These are phyloP conservation scores for Ctenodactylus gundi DNA, from an alignment of 2,113 vertebrate genomes.

Conservation along the genomic window DNA sequence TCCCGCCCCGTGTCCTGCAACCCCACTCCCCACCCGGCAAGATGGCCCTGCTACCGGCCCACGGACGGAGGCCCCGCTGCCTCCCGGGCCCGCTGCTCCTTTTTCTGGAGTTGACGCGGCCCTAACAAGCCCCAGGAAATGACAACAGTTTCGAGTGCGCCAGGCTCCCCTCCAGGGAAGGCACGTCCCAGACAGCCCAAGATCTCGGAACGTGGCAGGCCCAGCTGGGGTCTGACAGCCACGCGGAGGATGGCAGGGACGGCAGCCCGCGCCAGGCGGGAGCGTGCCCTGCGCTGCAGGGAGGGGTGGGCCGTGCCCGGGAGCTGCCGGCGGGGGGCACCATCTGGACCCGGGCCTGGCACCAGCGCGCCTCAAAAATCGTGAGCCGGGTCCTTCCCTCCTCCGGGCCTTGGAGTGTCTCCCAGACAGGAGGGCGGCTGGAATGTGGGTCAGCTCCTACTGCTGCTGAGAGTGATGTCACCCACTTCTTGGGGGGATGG, in stretches of 20 bases:
- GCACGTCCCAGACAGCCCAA: constrained; percentile 49
- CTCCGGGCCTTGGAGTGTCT: constrained; percentile 59
- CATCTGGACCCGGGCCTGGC: constrained; percentile 64
- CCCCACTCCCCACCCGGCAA: background rate
- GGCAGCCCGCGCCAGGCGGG: background rate
- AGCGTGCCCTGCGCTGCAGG: constrained; percentile 15
- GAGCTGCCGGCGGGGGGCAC: constrained; percentile 30
- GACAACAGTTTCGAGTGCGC: constrained; percentile 56
- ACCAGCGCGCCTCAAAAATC: background rate
- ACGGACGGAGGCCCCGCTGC: constrained; percentile 18
- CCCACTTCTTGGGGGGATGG: background rate
- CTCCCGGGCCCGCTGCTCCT: constrained; percentile 58
- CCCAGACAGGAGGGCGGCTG: constrained; percentile 49
- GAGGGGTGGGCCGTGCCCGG: background rate
- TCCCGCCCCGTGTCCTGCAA: background rate
- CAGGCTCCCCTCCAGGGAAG: constrained; percentile 66
- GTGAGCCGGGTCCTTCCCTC: constrained; percentile 64
- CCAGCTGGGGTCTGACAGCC: background rate
- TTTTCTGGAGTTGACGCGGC: constrained; percentile 66
- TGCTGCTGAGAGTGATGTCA: constrained; percentile 62
- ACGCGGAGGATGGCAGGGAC: background rate
- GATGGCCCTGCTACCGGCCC: constrained; percentile 39
- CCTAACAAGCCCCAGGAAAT: constrained; percentile 76
- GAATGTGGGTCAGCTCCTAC: constrained; percentile 72
- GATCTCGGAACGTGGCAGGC: constrained; percentile 54